Percentiles rank a stretch among this genome's conserved stretches.
Conservation (phyloP, 1,140 invertebrate genomes). For the Zaprionus lachaisei region DNA sequence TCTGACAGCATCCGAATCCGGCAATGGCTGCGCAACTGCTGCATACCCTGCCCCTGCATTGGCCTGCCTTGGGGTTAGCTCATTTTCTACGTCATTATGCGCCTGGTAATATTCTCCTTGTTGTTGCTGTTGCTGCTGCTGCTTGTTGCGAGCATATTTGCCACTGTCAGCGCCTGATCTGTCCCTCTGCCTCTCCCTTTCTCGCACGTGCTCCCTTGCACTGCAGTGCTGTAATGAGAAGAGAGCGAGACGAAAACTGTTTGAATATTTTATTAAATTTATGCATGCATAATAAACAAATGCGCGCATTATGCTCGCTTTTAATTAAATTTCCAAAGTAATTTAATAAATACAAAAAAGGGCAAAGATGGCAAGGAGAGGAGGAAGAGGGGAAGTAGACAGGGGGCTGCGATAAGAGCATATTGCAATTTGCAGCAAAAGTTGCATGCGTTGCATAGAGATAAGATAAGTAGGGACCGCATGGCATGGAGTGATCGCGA, state of each 20-base stretch:
- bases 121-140: constrained; percentile 44
- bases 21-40: constrained; percentile 14
- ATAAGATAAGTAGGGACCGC: background rate
- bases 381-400: background rate
- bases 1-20: constrained; percentile 23
- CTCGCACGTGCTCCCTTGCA: background rate
- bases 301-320: constrained; percentile 18
- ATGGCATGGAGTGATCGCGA: background rate
- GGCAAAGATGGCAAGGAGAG: background rate
- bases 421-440: background rate
- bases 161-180: constrained; percentile 49
- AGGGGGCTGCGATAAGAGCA: background rate
- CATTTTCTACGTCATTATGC: constrained; percentile 58
- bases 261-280: constrained; percentile 43
- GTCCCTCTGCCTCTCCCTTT: constrained; percentile 10
- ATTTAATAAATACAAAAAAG: constrained; percentile 17
- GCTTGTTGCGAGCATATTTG: constrained; percentile 51
- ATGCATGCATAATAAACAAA: constrained; percentile 34
- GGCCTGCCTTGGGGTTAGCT: constrained; percentile 22
- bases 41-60: constrained; percentile 8
- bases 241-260: background rate
- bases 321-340: constrained; percentile 54
- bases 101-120: constrained; percentile 36
- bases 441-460: background rate
- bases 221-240: constrained; percentile 50